These are phyloP conservation scores for Drosophila elegans DNA, from an alignment of 1,140 invertebrate species.

Conservation along the genomic window DNA sequence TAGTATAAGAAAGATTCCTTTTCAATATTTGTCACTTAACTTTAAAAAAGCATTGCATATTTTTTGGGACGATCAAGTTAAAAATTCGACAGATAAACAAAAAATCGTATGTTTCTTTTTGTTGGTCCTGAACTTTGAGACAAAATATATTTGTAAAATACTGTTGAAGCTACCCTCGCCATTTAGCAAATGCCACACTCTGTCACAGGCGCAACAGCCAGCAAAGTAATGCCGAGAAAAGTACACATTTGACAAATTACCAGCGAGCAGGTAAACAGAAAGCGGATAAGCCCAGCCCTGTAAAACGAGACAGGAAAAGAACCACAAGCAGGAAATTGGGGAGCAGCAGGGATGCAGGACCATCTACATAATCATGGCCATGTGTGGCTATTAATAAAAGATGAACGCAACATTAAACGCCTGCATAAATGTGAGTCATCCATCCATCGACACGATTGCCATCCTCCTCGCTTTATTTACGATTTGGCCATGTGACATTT, in stretches of 20 bases:
- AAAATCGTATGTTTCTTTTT: background rate
- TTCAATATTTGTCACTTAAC: no score
- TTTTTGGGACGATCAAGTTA: no score
- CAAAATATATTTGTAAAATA: background rate
- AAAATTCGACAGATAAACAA: background rate
- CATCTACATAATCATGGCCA: conserved; percentile 52
- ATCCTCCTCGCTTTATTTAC: conserved; percentile 5
- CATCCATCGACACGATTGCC: conserved; percentile 25
- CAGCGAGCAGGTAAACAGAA: conserved; percentile 66
- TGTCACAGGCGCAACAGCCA: conserved; percentile 54
- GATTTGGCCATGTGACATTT: conserved; percentile 55
- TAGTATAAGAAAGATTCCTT: no score
- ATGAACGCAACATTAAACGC: conserved; percentile 63
- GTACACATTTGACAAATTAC: conserved; percentile 78
- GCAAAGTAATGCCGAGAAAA: conserved; percentile 45
- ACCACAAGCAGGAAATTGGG: conserved; percentile 27
- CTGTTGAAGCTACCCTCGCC: conserved; percentile 25
- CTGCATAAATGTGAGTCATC: conserved; percentile 49
- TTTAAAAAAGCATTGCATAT: no score
- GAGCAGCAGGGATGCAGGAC: conserved; percentile 5
- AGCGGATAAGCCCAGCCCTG: conserved; percentile 20
- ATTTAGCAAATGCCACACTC: conserved; percentile 19
- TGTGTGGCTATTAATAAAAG: conserved; percentile 62
- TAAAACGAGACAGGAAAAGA: conserved; percentile 11
- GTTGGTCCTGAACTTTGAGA: no score